Conservation (phyloP, 2,113 vertebrate species). For the Sigmodon hispidus region DNA sequence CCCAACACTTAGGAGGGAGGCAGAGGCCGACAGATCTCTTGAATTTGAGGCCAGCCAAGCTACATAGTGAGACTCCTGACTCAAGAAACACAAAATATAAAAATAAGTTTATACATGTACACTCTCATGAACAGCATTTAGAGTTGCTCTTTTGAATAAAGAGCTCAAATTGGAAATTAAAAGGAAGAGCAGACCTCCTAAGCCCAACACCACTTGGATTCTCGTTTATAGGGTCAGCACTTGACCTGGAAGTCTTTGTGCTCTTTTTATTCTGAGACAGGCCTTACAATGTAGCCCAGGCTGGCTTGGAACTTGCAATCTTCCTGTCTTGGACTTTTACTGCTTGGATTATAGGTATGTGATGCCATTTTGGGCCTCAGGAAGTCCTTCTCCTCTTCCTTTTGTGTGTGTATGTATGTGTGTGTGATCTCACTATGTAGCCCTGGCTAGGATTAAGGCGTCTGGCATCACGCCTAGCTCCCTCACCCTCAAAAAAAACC, state of each 20-base stretch:
- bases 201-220: background rate
- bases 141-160: constrained; percentile 1
- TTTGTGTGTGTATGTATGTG: too few relatives aligned
- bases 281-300: background rate
- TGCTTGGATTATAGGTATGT: background rate
- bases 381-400: background rate
- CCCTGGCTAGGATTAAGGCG: background rate
- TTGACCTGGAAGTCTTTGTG: background rate
- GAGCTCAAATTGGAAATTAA: constrained; percentile 3
- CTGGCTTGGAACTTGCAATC: background rate
- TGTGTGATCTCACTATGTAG: background rate
- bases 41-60: background rate
- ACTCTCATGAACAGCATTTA: background rate
- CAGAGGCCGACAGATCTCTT: background rate
- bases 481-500: too few relatives aligned
- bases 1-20: background rate
- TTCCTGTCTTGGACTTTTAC: background rate
- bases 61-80: background rate
- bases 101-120: background rate
- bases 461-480: too few relatives aligned
- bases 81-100: background rate
- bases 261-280: background rate
- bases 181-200: background rate
- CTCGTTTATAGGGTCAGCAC: background rate
- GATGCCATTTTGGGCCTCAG: background rate